Percentiles rank a stretch among this genome's conserved stretches.
phyloP scores from a whole-genome alignment of 2,888 invertebrate genomes.

The Leptogaster cylindrica region DNA sequence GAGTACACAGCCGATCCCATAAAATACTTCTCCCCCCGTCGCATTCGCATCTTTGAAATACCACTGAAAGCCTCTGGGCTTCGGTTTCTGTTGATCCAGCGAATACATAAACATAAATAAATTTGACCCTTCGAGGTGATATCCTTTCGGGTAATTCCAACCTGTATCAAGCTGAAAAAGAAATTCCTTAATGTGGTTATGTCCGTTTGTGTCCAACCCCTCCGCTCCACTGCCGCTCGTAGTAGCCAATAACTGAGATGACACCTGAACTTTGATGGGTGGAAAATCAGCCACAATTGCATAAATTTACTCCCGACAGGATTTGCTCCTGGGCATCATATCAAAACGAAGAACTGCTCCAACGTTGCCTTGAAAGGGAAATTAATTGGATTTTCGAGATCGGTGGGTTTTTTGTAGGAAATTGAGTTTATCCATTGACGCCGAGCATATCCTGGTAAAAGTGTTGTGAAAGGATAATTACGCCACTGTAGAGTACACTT shows the following conservation, averaged over 20 bases:
- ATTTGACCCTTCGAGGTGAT: not conserved
- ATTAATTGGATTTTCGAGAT: conserved; percentile 37
- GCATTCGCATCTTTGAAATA: too few relatives aligned
- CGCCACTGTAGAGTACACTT: not conserved
- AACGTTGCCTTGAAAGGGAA: conserved; percentile 4
- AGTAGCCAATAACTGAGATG: too few relatives aligned
- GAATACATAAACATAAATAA: conserved; percentile 11
- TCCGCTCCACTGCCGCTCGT: too few relatives aligned
- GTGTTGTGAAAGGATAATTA: not conserved
- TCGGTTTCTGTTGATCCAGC: not conserved
- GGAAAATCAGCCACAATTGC: too few relatives aligned
- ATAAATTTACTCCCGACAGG: not conserved
- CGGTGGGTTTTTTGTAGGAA: conserved; percentile 26
- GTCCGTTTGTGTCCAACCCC: not conserved
- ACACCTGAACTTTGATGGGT: too few relatives aligned
- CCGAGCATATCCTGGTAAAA: not conserved
- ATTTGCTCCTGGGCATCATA: not conserved
- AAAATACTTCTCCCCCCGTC: too few relatives aligned
- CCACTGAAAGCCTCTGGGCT: too few relatives aligned
- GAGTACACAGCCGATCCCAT: too few relatives aligned
- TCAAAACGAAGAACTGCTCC: not conserved
- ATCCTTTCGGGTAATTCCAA: not conserved
- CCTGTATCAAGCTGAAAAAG: not conserved
- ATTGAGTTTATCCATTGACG: conserved; percentile 4
- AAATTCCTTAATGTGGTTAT: not conserved